These are phyloP conservation scores for Ammodramus savannarum DNA, from an alignment of 2,113 vertebrate species.

Conservation along the genomic window DNA sequence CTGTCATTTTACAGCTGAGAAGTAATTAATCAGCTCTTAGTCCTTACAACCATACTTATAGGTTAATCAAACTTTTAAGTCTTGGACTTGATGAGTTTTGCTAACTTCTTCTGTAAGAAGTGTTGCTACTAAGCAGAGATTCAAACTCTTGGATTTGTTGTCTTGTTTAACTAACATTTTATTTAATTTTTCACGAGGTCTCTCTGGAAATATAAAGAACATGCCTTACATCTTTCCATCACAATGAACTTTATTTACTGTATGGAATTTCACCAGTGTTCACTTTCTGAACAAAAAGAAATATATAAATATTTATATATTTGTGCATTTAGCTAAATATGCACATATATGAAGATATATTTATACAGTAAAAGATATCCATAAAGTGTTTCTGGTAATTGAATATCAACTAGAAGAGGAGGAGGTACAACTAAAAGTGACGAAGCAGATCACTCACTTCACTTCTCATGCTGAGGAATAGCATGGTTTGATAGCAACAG, in stretches of 20 bases:
- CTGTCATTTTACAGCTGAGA: not conserved
- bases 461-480: not conserved
- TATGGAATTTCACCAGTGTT: conserved; percentile 13
- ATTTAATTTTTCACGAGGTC: not conserved
- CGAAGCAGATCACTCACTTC: not conserved
- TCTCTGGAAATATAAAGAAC: not conserved
- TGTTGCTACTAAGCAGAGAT: not conserved
- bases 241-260: not conserved
- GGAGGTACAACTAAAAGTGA: not conserved
- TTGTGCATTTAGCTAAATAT: not conserved
- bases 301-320: not conserved
- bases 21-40: not conserved
- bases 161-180: not conserved
- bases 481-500: not conserved
- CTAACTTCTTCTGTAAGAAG: not conserved
- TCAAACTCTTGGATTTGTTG: not conserved
- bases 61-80: not conserved
- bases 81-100: not conserved
- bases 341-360: not conserved
- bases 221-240: not conserved
- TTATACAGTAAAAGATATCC: not conserved
- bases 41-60: not conserved
- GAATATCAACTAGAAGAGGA: not conserved
- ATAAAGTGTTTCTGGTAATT: not conserved
- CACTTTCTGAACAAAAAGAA: not conserved